A percentile compares a stretch with the other conserved stretches of the same genome.
Conservation (phyloP, 2,797 vertebrate genomes). For the Ctenopoma multispine region DNA sequence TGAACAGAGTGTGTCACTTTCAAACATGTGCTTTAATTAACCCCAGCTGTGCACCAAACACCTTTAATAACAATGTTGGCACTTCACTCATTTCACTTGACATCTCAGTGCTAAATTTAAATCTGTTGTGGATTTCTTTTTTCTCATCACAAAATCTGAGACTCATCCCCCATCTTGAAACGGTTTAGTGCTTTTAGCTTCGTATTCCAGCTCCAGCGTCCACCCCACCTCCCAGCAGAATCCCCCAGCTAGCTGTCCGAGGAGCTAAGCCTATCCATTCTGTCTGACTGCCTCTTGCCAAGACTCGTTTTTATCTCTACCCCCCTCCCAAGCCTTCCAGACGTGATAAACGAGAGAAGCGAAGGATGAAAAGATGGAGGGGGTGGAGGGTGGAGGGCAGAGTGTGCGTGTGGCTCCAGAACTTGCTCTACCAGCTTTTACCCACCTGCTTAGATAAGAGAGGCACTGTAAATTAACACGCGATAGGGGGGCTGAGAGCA, state of each 20-base stretch:
- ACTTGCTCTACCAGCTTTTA: conserved; percentile 73
- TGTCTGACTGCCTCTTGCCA: conserved; percentile 59
- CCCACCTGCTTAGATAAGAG: conserved; percentile 82
- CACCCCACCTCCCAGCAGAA: conserved; percentile 23
- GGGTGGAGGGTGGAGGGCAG: conserved; percentile 41
- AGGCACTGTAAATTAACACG: conserved; percentile 83
- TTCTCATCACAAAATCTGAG: neutral
- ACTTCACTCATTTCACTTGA: neutral
- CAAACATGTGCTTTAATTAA: no score
- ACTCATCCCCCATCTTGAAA: no score
- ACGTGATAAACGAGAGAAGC: conserved; percentile 70
- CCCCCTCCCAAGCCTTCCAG: conserved; percentile 36
- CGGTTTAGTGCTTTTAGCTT: neutral
- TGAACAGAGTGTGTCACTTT: no score
- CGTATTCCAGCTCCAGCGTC: neutral
- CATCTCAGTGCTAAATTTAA: neutral
- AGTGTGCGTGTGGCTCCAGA: conserved; percentile 66
- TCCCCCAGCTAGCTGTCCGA: conserved; percentile 28
- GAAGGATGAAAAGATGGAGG: conserved; percentile 63
- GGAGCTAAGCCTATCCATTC: conserved; percentile 67
- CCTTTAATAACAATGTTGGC: neutral
- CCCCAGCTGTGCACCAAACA: neutral
- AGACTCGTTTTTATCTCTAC: conserved; percentile 60
- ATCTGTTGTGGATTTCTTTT: neutral
- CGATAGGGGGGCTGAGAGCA: conserved; percentile 66